Evolutionary conservation across 1,140 invertebrate genomes (phyloP), one percentile per base, ranked within the genome.

Genomic region (Aphis gossypii): DNA sequence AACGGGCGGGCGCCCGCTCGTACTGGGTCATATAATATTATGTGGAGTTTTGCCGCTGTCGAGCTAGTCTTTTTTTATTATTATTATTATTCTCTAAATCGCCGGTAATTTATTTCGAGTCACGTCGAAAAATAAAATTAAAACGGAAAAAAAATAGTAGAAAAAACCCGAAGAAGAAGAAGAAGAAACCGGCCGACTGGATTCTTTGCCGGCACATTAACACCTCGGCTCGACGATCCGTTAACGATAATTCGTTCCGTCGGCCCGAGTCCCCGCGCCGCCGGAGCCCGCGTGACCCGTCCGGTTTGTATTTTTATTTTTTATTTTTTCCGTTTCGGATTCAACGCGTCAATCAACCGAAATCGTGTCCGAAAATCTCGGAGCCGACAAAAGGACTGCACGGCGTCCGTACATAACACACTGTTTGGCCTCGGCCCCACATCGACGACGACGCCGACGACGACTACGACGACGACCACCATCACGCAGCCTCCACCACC

Each of bases 201-300:
- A 93, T 93, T 93, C 92, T 93, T 93, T 93, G 82, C 92, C 92
- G 92, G 92, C 92, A 93, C 92, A 93, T 93, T 93, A 93, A 93
- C 92, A 93, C 92, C 92, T 93, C 92, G 92, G 92, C 92, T 51
- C 92, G 92, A 84, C 92, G 92, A 93, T 93, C 92, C 92, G 92
- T 93, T 90, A 93, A 93, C 92, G 82, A 83, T 93, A 93, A 93
- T 93, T 93, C 92, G 92, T 93, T 93, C 92, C 92, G 92, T 93
- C 82, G 68, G 90, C 68, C 68, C 41, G 44, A 35, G 90, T 35
- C 90, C 41, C 44, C 90, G 18, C 41, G n/a, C 89, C 54, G 54
- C 38, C 38, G 56, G 21, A 30, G 87, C n/a, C 87, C 51, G 51
- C 48, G 87, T 38, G 48, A 38, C 89, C 56, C 89, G 89, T 90